These are phyloP conservation scores for Athalia circularis DNA, from an alignment of 2,888 invertebrate genomes.

Conservation along the genomic window DNA sequence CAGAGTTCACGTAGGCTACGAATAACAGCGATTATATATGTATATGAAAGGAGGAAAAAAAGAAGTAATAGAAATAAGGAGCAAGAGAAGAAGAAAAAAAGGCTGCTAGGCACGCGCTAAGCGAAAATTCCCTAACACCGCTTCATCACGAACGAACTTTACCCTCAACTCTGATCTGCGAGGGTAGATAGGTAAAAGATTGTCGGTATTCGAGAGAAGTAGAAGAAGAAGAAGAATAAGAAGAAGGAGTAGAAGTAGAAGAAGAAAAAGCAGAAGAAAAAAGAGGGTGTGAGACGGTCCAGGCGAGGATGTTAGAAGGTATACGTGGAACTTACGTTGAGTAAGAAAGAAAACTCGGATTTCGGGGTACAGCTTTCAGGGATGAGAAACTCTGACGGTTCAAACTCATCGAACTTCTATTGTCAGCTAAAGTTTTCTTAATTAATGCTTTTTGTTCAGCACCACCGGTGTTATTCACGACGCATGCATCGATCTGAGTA, in stretches of 20 bases:
- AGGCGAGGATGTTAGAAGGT: too few species aligned
- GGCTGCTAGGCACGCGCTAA: neutral
- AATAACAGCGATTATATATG: constrained; percentile 18
- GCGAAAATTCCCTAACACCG: constrained; percentile 38
- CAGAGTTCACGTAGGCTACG: constrained; percentile 12
- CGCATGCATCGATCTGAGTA: neutral
- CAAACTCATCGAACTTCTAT: constrained; percentile 49
- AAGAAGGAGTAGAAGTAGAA: neutral
- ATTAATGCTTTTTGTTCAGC: constrained; percentile 40
- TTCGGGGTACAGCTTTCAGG: neutral
- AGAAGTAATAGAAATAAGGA: neutral
- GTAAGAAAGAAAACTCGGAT: too few species aligned
- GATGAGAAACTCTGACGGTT: constrained; percentile 1
- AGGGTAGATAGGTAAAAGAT: constrained; percentile 40
- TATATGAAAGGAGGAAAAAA: neutral
- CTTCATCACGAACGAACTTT: constrained; percentile 42
- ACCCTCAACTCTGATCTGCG: constrained; percentile 39
- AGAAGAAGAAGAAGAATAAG: neutral
- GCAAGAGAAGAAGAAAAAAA: neutral
- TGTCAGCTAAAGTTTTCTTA: constrained; percentile 48
- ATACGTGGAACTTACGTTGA: too few species aligned
- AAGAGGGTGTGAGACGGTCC: neutral
- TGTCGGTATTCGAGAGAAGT: neutral
- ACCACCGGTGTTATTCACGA: constrained; percentile 43
- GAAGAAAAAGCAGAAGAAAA: neutral